These are phyloP conservation scores for Calcarius lapponicus DNA, from an alignment of 2,797 vertebrate genomes.

Conservation along the genomic window DNA sequence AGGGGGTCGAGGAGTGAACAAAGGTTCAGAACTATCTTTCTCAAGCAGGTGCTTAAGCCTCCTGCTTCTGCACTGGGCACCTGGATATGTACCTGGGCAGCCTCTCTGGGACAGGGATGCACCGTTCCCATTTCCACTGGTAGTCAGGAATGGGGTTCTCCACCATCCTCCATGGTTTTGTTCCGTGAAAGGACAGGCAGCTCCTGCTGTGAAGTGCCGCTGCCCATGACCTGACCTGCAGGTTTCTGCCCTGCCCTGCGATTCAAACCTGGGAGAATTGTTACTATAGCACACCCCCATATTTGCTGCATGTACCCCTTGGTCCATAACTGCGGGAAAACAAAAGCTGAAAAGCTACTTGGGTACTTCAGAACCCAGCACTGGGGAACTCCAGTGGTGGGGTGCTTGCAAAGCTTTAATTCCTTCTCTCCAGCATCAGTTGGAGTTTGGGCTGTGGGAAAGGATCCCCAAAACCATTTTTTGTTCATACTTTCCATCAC, in stretches of 20 bases:
- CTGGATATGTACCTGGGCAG: fast-evolving
- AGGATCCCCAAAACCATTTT: neutral
- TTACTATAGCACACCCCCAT: neutral
- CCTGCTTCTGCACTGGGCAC: neutral
- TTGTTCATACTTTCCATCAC: neutral
- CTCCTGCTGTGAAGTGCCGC: neutral
- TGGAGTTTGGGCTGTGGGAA: neutral
- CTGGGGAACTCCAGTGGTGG: neutral
- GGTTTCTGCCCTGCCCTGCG: neutral
- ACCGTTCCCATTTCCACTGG: fast-evolving
- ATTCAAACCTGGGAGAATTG: neutral
- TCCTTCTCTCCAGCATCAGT: neutral
- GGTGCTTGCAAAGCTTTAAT: neutral
- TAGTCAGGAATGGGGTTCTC: neutral
- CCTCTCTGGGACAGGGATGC: neutral
- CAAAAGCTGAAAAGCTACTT: neutral
- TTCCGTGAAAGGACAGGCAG: neutral
- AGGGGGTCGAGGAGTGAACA: fast-evolving
- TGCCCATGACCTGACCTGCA: neutral
- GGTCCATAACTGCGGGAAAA: neutral
- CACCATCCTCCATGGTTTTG: fast-evolving
- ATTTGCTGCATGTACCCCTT: fast-evolving
- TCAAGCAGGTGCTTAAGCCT: neutral
- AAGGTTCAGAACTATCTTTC: fast-evolving
- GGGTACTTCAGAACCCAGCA: neutral